Evolutionary conservation across 2,888 invertebrate species (phyloP), one percentile per base, ranked within the genome.

Genomic region (Sphecodes monilicornis): DNA sequence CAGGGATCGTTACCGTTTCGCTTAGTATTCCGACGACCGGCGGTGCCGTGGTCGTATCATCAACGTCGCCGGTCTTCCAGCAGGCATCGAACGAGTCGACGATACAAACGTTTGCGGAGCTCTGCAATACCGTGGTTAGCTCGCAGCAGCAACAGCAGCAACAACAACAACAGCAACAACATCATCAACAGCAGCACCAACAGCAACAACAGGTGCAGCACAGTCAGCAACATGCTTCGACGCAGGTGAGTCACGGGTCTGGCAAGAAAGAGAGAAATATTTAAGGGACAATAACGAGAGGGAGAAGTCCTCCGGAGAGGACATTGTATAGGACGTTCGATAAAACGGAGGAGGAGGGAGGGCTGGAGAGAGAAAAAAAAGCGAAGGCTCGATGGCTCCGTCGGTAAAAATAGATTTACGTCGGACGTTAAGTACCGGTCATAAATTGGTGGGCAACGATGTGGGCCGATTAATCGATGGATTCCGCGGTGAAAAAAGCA

Each of bases 1-100:
- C 97, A 0, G 97, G 97, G 43, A 97, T 97, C 86, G 97, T 97
- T 18, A 96, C 96, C 11, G 96, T 97, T n/a, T 96, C 97, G 6
- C 94, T 97, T 64, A 95, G 96, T 86, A 96, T 97, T 91, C 96
- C 97, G 73, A 95, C 96, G 16, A 95, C 95, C 85, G 95, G 95
- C 13, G 95, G 95, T 43, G 95, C 95, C 71, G 95, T 96, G 69
- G 95, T 96, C 72, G 95, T 96, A 4, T 95, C 95, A n/a, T 94
- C 94, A 57, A 94, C 95, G 22, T 95, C 96, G 6, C 95, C 95
- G 1, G 96, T 95, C 87, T 94, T 95, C 76, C 95, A 95, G 83
- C 94, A 93, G 83, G 89, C 92, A 22, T 85, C 93, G 46, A 88
- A 90, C 85, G 93, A 93, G 78, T 87, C 93, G 46, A 92, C 93